Percentiles rank a stretch among this genome's conserved stretches.
Evolutionary conservation across 1,140 invertebrate genomes (phyloP).

Genomic region (Trichonephila clavipes): DNA sequence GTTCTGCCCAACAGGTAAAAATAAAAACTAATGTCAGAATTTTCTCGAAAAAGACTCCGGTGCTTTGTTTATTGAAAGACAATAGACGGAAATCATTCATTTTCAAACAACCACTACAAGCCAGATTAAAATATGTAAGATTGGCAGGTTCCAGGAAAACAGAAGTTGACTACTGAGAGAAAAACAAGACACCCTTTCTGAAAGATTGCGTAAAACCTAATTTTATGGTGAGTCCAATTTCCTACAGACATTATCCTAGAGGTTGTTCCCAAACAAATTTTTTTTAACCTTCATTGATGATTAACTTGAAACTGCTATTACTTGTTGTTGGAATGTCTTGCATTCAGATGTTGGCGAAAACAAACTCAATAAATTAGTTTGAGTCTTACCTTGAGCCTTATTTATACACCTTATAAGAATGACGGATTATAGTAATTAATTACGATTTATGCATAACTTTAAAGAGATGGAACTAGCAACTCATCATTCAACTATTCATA

Average conservation of each 20-base stretch:
- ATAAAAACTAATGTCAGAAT: neutral
- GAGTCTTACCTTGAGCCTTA: too few species aligned
- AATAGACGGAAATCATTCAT: slow-evolving; percentile 48
- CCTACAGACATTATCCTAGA: neutral
- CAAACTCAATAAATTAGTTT: too few species aligned
- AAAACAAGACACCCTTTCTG: neutral
- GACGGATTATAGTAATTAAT: too few species aligned
- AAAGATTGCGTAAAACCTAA: slow-evolving; percentile 16
- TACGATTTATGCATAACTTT: too few species aligned
- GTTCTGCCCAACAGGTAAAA: too few species aligned
- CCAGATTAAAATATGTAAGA: neutral
- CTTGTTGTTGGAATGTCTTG: too few species aligned
- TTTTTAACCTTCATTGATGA: neutral
- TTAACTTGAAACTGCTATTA: neutral
- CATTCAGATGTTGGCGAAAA: too few species aligned
- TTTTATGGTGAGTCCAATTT: neutral
- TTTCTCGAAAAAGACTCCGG: neutral
- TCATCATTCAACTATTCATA: too few species aligned
- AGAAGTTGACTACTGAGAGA: neutral
- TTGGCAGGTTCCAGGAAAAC: neutral
- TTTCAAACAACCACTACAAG: slow-evolving; percentile 5
- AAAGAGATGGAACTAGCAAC: too few species aligned
- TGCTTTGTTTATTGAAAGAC: slow-evolving; percentile 31
- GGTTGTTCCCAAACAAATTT: neutral
- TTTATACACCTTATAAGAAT: too few species aligned